phyloP scores from a whole-genome alignment of 1,140 invertebrate genomes.

The Heliothis virescens region DNA sequence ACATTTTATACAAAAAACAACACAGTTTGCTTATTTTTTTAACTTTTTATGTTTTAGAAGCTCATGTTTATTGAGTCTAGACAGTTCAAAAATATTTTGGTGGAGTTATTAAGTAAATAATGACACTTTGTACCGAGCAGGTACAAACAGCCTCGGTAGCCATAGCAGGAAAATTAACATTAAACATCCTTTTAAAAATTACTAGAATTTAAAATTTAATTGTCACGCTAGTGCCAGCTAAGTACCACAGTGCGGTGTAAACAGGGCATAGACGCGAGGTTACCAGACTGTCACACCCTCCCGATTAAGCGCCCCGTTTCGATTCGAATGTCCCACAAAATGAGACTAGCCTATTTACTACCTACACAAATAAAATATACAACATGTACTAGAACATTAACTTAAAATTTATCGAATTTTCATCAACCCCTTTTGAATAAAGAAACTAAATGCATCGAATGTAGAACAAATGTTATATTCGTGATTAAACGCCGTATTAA shows the following conservation, averaged over 20 bases:
- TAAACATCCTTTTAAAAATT: background rate
- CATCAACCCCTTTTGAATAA: conserved; percentile 23
- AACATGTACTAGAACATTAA: background rate
- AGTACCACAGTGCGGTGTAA: conserved; percentile 10
- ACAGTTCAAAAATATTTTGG: conserved; percentile 13
- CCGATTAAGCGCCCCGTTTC: conserved; percentile 53
- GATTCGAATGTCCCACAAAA: conserved; percentile 49
- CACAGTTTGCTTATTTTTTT: background rate
- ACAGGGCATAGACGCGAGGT: conserved; percentile 52
- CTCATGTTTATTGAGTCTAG: conserved; percentile 32
- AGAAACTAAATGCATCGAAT: background rate
- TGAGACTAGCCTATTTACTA: conserved; percentile 28
- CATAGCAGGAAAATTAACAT: too few species aligned
- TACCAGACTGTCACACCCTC: conserved; percentile 60
- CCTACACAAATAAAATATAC: background rate
- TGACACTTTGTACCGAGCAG: background rate
- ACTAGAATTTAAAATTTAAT: background rate
- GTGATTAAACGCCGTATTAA: conserved; percentile 5
- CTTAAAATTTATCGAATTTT: conserved; percentile 10
- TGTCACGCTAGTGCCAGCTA: background rate
- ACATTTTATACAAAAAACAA: background rate
- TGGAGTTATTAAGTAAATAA: background rate
- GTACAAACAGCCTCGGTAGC: background rate
- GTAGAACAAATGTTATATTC: conserved; percentile 7
- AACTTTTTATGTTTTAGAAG: background rate